Conservation (phyloP, 2,888 invertebrate species). For the Hyppa rectilinea region DNA sequence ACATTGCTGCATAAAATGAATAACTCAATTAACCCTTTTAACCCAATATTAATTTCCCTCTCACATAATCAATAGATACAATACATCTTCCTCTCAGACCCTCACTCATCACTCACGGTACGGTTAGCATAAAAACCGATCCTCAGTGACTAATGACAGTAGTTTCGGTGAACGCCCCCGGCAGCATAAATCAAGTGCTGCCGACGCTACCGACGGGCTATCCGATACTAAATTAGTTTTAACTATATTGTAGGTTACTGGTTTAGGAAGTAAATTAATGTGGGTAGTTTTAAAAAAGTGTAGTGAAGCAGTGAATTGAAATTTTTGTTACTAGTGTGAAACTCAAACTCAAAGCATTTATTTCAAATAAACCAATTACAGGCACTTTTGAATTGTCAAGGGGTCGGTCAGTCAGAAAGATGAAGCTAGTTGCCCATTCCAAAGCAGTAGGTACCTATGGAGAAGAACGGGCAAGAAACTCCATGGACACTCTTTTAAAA, state of each 20-base stretch:
- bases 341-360: too few species aligned
- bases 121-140: slow-evolving; percentile 77
- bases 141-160: slow-evolving; percentile 75
- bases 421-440: too few species aligned
- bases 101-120: slow-evolving; percentile 72
- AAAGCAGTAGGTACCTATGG: too few species aligned
- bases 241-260: slow-evolving; percentile 41
- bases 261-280: slow-evolving; percentile 29
- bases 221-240: slow-evolving; percentile 65
- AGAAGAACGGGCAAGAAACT: too few species aligned
- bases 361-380: too few species aligned
- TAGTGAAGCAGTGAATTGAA: neutral
- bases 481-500: too few species aligned
- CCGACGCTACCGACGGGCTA: slow-evolving; percentile 58
- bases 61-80: slow-evolving; percentile 46
- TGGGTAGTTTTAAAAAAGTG: slow-evolving; percentile 19
- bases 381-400: too few species aligned
- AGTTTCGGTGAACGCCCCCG: slow-evolving; percentile 71
- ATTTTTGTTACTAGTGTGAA: neutral
- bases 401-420: too few species aligned
- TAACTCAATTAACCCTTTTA: slow-evolving; percentile 28
- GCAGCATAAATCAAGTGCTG: slow-evolving; percentile 72
- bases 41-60: neutral
- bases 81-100: slow-evolving; percentile 52
- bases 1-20: too few species aligned